Evolutionary conservation across 2,888 invertebrate genomes (phyloP).

Genomic region (Mamestra brassicae): DNA sequence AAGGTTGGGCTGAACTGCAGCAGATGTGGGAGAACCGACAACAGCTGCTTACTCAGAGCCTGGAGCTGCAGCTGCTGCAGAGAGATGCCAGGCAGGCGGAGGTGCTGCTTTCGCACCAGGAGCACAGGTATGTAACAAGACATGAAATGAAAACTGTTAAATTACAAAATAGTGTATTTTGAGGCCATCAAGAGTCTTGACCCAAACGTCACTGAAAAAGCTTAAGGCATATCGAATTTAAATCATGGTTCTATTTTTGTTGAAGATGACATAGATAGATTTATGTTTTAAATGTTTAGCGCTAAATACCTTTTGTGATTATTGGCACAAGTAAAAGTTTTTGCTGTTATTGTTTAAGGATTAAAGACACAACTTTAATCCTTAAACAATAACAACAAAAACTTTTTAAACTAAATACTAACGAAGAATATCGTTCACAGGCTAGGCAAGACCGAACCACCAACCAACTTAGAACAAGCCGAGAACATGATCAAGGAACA

Average conservation of each 20-base stretch:
- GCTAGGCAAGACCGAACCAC: conserved; percentile 98
- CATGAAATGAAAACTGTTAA: not conserved
- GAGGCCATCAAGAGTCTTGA: not conserved
- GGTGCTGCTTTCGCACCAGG: conserved; percentile 99
- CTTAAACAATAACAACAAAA: not conserved
- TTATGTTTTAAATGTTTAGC: not conserved
- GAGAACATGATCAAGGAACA: conserved; percentile 99
- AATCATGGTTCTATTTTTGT: too few relatives aligned
- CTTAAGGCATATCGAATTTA: not conserved
- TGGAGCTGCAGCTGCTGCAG: conserved; percentile 98
- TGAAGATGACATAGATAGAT: not conserved
- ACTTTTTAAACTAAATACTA: not conserved
- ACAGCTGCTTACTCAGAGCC: conserved; percentile 97
- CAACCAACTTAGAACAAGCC: conserved; percentile 98
- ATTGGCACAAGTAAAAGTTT: too few relatives aligned
- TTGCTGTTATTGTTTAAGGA: too few relatives aligned
- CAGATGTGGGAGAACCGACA: conserved; percentile 99
- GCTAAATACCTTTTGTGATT: not conserved
- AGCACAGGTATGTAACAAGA: conserved; percentile 93
- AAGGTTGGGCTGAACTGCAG: conserved; percentile 99
- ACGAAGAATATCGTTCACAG: conserved; percentile 65
- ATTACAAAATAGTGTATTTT: not conserved
- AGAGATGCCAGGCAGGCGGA: conserved; percentile 99
- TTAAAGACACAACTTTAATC: too few relatives aligned
- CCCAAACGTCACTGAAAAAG: not conserved